Evolutionary conservation across 2,888 invertebrate species (phyloP).

Genomic region (Lingula anatina): DNA sequence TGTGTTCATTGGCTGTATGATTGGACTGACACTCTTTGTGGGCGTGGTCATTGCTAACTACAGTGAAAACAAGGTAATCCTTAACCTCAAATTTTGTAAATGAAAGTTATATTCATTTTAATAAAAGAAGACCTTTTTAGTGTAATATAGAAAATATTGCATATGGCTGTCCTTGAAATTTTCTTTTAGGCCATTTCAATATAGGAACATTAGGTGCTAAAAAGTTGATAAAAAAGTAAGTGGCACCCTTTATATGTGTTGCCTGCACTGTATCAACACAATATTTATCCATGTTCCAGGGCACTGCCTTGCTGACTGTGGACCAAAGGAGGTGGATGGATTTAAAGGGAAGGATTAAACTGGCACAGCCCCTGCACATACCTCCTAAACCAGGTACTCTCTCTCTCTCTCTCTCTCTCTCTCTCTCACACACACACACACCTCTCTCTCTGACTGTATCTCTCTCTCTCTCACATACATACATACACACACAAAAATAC

Average conservation of each 20-base stretch:
- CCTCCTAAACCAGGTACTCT: conserved; percentile 98
- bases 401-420: background rate
- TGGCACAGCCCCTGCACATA: conserved; percentile 95
- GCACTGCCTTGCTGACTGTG: conserved; percentile 95
- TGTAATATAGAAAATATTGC: too few relatives aligned
- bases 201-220: background rate
- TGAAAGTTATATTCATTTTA: too few relatives aligned
- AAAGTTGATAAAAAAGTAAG: background rate
- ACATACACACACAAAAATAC: too few relatives aligned
- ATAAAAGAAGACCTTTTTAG: too few relatives aligned
- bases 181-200: background rate
- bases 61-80: conserved; percentile 87
- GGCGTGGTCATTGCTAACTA: conserved; percentile 99
- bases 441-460: too few relatives aligned
- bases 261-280: too few relatives aligned
- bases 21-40: conserved; percentile 96
- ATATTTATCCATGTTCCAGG: conserved; percentile 56
- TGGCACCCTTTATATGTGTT: too few relatives aligned
- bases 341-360: conserved; percentile 94
- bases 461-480: too few relatives aligned
- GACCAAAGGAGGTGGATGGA: conserved; percentile 99
- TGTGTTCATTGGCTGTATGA: conserved; percentile 99
- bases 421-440: too few relatives aligned
- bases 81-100: too few relatives aligned
- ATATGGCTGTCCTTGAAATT: too few relatives aligned